Conservation (phyloP, 2,113 vertebrate genomes). For the Lampris incognitus region DNA sequence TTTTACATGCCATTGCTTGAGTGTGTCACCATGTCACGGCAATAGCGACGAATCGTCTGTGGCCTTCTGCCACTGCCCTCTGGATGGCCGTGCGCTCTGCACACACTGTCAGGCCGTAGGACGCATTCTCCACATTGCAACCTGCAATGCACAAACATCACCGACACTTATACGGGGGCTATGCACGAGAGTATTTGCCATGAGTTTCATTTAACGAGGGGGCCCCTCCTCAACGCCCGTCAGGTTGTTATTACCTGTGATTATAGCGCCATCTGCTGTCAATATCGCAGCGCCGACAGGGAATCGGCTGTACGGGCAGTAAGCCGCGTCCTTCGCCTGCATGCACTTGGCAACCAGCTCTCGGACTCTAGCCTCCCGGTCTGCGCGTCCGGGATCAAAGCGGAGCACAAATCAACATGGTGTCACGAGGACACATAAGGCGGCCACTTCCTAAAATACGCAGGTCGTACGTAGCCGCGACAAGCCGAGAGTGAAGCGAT, state of each 20-base stretch:
- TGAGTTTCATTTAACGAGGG: background rate
- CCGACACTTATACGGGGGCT: background rate
- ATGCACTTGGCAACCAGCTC: constrained; percentile 82
- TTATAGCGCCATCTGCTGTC: constrained; percentile 85
- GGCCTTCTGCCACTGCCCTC: constrained; percentile 89
- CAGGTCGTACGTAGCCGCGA: too few species aligned
- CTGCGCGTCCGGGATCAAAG: constrained; percentile 26
- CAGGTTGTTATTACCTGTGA: constrained; percentile 83
- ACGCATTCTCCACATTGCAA: constrained; percentile 94
- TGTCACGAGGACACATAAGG: background rate
- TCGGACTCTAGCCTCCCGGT: constrained; percentile 57
- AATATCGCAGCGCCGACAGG: constrained; percentile 91
- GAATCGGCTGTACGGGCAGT: constrained; percentile 93
- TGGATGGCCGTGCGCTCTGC: constrained; percentile 90
- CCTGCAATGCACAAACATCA: constrained; percentile 76
- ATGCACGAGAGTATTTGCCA: background rate
- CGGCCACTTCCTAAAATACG: too few species aligned
- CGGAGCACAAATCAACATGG: background rate
- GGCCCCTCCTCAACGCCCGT: too few species aligned
- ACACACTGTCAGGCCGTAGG: constrained; percentile 86
- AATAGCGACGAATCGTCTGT: constrained; percentile 88
- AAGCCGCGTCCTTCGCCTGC: constrained; percentile 86
- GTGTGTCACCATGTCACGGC: constrained; percentile 87
- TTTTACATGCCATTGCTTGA: background rate
- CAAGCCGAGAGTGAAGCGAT: background rate